Evolutionary conservation across 2,888 invertebrate species (phyloP).

Genomic region (Helobdella robusta): DNA sequence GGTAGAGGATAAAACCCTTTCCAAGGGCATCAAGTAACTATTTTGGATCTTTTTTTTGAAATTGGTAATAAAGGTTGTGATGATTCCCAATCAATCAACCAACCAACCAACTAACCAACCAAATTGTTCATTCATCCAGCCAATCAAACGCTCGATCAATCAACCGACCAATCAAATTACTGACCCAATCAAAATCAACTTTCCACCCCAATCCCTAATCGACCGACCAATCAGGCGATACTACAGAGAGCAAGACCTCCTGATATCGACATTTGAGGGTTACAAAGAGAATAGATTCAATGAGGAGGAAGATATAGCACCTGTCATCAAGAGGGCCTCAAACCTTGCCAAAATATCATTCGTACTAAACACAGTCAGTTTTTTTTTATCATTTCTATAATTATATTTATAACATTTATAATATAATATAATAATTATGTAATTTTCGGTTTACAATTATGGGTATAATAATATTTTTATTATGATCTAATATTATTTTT

Average conservation of each 20-base stretch:
- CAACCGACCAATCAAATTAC: too few species aligned
- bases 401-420: background rate
- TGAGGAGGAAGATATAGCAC: slow-evolving; percentile 34
- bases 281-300: slow-evolving; percentile 36
- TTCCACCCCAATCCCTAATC: too few species aligned
- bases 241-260: slow-evolving; percentile 45
- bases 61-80: background rate
- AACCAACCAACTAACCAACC: too few species aligned
- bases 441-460: background rate
- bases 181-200: too few species aligned
- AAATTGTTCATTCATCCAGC: too few species aligned
- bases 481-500: background rate
- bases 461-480: background rate
- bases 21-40: slow-evolving; percentile 38
- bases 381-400: background rate
- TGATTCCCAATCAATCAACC: background rate
- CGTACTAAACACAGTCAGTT: slow-evolving; percentile 42
- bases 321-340: slow-evolving; percentile 35
- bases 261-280: slow-evolving; percentile 44
- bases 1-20: slow-evolving; percentile 37
- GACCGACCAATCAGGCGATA: slow-evolving; percentile 44
- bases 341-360: slow-evolving; percentile 41
- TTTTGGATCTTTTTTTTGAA: background rate
- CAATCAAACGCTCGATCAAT: too few species aligned
- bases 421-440: background rate